Evolutionary conservation across 2,888 invertebrate species (phyloP).

Genomic region (Cerastoderma edule): DNA sequence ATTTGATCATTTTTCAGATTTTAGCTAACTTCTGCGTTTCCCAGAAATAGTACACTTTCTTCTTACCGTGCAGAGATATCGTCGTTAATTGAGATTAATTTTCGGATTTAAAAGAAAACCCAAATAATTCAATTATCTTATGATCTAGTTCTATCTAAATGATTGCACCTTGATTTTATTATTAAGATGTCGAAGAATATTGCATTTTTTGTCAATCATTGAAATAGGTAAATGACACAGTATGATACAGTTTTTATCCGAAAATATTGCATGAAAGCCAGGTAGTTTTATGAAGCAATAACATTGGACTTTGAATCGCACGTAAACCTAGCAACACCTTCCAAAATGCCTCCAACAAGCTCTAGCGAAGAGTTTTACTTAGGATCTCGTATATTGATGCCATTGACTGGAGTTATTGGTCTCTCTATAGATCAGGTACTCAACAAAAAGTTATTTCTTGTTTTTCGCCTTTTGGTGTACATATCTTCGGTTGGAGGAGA

Average conservation of each 20-base stretch:
- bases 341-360: slow-evolving; percentile 40
- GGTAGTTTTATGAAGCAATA: not conserved
- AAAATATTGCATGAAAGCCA: not conserved
- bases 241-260: no score
- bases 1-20: slow-evolving; percentile 93
- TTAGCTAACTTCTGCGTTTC: slow-evolving; percentile 10
- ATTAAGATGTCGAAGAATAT: no score
- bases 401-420: slow-evolving; percentile 61
- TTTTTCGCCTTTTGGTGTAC: no score
- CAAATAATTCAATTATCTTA: no score
- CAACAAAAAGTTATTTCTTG: no score
- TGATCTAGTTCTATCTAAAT: no score
- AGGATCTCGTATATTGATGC: slow-evolving; percentile 67
- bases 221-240: no score
- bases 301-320: slow-evolving; percentile 1
- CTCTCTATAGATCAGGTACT: slow-evolving; percentile 72
- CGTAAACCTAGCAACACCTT: slow-evolving; percentile 3
- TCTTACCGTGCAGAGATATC: not conserved
- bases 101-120: no score
- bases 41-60: slow-evolving; percentile 14
- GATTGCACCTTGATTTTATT: no score
- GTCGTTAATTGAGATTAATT: not conserved
- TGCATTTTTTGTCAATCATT: no score
- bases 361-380: slow-evolving; percentile 65
- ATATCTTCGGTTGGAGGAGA: no score